Evolutionary conservation across 2,113 vertebrate genomes (phyloP).

Genomic region (Heliornis fulica): DNA sequence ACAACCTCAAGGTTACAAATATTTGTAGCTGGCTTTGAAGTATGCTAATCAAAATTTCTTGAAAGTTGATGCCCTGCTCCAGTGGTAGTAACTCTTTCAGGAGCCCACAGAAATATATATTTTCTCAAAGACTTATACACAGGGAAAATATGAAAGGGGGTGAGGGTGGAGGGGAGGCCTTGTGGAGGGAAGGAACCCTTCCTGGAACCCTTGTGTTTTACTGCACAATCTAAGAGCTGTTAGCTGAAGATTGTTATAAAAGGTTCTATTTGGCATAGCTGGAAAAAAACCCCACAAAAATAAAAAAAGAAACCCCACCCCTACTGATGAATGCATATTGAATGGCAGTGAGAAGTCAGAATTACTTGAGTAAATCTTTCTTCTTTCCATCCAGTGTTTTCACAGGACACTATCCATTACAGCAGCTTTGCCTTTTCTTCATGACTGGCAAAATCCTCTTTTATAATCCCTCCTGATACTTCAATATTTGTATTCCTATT

Average conservation of each 20-base stretch:
- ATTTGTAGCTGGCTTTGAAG: constrained; percentile 48
- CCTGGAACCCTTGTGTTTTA: too few relatives aligned
- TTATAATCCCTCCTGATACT: not conserved
- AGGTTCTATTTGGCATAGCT: not conserved
- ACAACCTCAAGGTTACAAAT: constrained; percentile 69
- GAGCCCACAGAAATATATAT: not conserved
- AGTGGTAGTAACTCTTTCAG: not conserved
- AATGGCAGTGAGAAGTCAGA: not conserved
- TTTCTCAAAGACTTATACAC: not conserved
- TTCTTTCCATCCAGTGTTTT: not conserved
- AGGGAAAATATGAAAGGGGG: not conserved
- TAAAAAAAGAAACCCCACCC: not conserved
- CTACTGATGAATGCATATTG: not conserved
- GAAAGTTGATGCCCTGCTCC: not conserved
- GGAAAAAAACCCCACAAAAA: not conserved
- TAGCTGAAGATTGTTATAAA: not conserved
- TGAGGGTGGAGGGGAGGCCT: too few relatives aligned
- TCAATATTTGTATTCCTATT: not conserved
- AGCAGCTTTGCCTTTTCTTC: not conserved
- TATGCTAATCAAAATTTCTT: not conserved
- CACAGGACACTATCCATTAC: not conserved
- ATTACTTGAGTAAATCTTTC: not conserved
- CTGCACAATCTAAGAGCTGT: not conserved
- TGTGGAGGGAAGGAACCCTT: too few relatives aligned
- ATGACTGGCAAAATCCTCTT: not conserved